These are phyloP conservation scores for Danio aesculapii DNA, from an alignment of 2,797 vertebrate genomes.

Conservation along the genomic window DNA sequence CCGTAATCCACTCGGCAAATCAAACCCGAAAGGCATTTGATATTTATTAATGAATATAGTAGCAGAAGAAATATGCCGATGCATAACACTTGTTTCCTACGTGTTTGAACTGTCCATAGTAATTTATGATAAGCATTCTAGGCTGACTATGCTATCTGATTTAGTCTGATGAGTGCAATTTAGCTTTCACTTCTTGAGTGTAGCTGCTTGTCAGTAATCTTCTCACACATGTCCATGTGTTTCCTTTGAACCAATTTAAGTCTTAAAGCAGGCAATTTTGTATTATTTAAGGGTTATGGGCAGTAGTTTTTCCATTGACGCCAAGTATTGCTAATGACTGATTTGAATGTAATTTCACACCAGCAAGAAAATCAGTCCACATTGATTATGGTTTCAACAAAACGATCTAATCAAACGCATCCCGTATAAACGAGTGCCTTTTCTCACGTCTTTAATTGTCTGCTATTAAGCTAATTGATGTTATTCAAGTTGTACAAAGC, in stretches of 20 bases:
- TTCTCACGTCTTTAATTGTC: constrained; percentile 40
- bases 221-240: constrained; percentile 42
- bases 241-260: constrained; percentile 6
- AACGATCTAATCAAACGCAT: constrained; percentile 40
- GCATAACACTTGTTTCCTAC: constrained; percentile 33
- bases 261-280: constrained; percentile 33
- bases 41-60: constrained; percentile 31
- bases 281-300: constrained; percentile 19
- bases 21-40: constrained; percentile 14
- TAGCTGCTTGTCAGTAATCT: constrained; percentile 44
- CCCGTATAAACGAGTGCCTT: constrained; percentile 59
- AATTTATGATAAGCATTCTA: constrained; percentile 50
- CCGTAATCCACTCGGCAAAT: neutral
- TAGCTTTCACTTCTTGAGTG: constrained; percentile 37
- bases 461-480: constrained; percentile 22
- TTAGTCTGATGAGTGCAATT: constrained; percentile 49
- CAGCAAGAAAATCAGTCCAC: constrained; percentile 49
- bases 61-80: constrained; percentile 1
- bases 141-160: constrained; percentile 2
- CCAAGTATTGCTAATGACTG: constrained; percentile 5
- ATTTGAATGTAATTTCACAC: constrained; percentile 52
- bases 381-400: constrained; percentile 15
- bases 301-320: neutral
- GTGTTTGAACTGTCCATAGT: constrained; percentile 46
- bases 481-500: constrained; percentile 40